phyloP scores from a whole-genome alignment of 2,797 vertebrate genomes.

The Cryptoblepharus egeriae region DNA sequence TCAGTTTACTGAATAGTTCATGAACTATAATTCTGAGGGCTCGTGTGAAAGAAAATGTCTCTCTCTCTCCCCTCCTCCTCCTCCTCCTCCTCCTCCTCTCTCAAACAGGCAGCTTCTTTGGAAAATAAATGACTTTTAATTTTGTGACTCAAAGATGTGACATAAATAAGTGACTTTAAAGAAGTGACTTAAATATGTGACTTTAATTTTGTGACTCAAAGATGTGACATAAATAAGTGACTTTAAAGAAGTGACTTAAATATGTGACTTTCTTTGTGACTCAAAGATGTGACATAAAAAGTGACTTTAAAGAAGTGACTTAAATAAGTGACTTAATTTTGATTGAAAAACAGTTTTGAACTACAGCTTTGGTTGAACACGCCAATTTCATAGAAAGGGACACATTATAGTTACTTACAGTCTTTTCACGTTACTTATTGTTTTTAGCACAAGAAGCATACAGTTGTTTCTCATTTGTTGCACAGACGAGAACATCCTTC shows the following conservation, averaged over 20 bases:
- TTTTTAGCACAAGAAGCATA: not conserved
- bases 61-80: constrained; percentile 61
- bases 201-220: too few species aligned
- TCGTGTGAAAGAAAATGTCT: constrained; percentile 84
- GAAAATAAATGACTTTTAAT: constrained; percentile 72
- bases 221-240: too few species aligned
- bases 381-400: constrained; percentile 36
- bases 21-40: constrained; percentile 89
- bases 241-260: too few species aligned
- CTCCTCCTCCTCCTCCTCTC: not conserved
- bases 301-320: too few species aligned
- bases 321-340: too few species aligned
- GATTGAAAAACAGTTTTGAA: constrained; percentile 64
- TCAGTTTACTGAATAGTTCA: constrained; percentile 91
- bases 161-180: too few species aligned
- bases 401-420: constrained; percentile 1
- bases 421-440: not conserved
- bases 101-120: constrained; percentile 73
- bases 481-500: not conserved
- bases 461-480: not conserved
- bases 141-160: too few species aligned
- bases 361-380: constrained; percentile 69
- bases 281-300: too few species aligned
- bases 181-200: too few species aligned
- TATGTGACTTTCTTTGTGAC: too few species aligned